Evolutionary conservation across 2,888 invertebrate species (phyloP), one percentile per base, ranked within the genome.

Genomic region (Sphaeridia pumilis): DNA sequence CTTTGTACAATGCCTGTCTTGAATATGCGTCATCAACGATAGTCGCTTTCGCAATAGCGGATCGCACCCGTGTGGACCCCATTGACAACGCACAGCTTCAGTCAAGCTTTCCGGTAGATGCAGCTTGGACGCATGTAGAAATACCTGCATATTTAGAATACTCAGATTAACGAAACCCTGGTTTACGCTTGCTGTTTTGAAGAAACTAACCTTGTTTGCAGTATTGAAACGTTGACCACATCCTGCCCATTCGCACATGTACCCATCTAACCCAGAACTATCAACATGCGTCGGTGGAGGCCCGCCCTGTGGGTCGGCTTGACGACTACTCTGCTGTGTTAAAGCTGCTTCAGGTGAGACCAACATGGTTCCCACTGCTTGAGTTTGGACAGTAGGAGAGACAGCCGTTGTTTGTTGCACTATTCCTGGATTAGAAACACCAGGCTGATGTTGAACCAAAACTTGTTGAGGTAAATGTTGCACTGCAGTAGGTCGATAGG

Each of bases 1-100:
- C 43, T 61, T 64, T 45, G 53, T 59, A 46, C 94, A 88, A 70
- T 97, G 97, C 59, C 90, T 84, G 73, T 97, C 97, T 66, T 87
- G 84, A 57, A 97, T 77, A 73, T 98, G 98, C 55, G 97, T 95
- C 80, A 95, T 88, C 34, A 97, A 75, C 1, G 97, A 97, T 75
- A 94, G 94, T 50, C 89, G 80, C 68, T 86, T 84, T 52, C 95
- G 74, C 52, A 87, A 84, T 70, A 94, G 81, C 41, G 84, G 81
- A 74, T 95, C 95, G 71, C 92, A 92, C 1, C 65, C 63, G 51
- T 58, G 58, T 34, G 81, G 77, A 27, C 85, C 81, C 95, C 95
- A 95, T 70, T 85, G 76, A 69, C 95, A 95, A 20, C 84, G 78
- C 58, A 87, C 82, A 69, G 89, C 87, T 27, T 81, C 81, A 22